Evolutionary conservation across 2,113 vertebrate genomes (phyloP).

Genomic region (Melanerpes formicivorus): DNA sequence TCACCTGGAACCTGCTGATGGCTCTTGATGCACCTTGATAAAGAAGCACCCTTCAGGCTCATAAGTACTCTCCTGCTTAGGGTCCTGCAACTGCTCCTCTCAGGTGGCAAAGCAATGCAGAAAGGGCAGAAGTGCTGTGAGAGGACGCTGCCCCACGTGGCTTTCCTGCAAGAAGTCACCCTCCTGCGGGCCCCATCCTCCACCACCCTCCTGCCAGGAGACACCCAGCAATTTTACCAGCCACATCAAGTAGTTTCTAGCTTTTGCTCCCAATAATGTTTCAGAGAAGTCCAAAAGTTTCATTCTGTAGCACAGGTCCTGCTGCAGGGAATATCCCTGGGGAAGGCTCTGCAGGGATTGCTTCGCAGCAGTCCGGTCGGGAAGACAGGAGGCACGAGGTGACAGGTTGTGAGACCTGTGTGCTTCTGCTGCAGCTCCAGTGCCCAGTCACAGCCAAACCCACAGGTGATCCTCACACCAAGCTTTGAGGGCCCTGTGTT

Average conservation of each 20-base stretch:
- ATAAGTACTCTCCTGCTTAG: not conserved
- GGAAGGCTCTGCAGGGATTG: not conserved
- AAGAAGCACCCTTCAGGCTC: not conserved
- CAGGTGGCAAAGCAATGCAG: not conserved
- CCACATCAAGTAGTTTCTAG: not conserved
- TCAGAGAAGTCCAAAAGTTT: not conserved
- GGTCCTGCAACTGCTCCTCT: not conserved
- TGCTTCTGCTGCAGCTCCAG: not conserved
- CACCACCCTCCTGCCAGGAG: not conserved
- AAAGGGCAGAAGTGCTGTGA: not conserved
- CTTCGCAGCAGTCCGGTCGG: not conserved
- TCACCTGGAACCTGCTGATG: not conserved
- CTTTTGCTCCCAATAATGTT: not conserved
- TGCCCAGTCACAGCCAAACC: not conserved
- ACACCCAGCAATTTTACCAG: not conserved
- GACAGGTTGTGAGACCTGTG: not conserved
- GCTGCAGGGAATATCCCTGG: not conserved
- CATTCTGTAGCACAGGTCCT: not conserved
- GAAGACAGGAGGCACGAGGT: not conserved
- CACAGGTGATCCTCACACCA: not conserved
- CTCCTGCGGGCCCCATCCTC: not conserved
- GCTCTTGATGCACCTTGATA: not conserved
- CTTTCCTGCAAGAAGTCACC: not conserved
- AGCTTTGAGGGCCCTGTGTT: not conserved
- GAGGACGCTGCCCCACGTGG: not conserved